These are phyloP conservation scores for Andrena minutula DNA, from an alignment of 2,888 invertebrate species.

Conservation along the genomic window DNA sequence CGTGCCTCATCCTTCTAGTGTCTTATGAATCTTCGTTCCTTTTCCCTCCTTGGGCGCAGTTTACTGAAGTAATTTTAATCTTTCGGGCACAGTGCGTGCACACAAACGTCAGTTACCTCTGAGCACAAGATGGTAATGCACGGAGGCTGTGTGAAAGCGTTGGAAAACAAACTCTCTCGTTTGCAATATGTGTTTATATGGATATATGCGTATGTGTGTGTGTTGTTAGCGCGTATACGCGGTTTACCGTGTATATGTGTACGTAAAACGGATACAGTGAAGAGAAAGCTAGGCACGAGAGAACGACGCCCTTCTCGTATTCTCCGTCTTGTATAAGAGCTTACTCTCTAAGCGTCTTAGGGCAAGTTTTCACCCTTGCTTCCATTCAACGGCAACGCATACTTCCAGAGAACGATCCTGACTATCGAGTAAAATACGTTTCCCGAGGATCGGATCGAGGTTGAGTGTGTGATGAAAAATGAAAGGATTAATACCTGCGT, in stretches of 20 bases:
- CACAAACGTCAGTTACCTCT: constrained; percentile 54
- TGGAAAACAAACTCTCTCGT: constrained; percentile 51
- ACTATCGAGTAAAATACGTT: constrained; percentile 46
- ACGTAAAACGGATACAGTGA: constrained; percentile 47
- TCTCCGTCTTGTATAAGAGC: constrained; percentile 83
- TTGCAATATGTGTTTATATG: constrained; percentile 3
- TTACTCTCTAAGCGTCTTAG: constrained; percentile 84
- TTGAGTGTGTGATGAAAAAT: constrained; percentile 13
- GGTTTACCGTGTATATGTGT: constrained; percentile 16
- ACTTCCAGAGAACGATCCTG: constrained; percentile 46
- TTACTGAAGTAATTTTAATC: constrained; percentile 85
- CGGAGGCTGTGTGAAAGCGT: constrained; percentile 39
- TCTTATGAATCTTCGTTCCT: constrained; percentile 63
- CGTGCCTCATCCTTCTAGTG: constrained; percentile 44
- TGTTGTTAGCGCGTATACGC: not conserved
- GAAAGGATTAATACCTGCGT: constrained; percentile 9
- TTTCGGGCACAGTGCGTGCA: constrained; percentile 70
- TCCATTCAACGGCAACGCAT: constrained; percentile 56
- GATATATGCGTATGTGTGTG: not conserved
- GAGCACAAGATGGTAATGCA: constrained; percentile 27
- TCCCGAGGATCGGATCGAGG: constrained; percentile 5
- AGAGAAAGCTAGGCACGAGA: constrained; percentile 48
- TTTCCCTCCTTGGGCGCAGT: constrained; percentile 71
- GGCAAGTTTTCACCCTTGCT: constrained; percentile 82
- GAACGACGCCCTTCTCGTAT: constrained; percentile 78